phyloP scores from a whole-genome alignment of 2,113 vertebrate species.

The Crocuta crocuta region DNA sequence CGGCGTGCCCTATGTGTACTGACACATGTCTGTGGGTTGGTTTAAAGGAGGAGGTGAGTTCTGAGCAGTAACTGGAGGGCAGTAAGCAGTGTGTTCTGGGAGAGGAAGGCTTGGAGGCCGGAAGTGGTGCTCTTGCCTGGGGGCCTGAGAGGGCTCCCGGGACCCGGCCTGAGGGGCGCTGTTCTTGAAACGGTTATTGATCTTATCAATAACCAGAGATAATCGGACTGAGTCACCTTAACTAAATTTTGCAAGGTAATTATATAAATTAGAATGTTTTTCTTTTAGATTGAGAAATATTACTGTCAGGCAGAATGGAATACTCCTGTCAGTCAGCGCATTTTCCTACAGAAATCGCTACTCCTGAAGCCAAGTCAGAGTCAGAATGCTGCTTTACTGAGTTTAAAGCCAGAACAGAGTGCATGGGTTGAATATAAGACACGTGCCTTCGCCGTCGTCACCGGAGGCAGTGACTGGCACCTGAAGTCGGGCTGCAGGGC shows the following conservation, averaged over 20 bases:
- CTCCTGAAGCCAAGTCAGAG: background rate
- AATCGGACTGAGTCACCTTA: background rate
- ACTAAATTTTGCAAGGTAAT: background rate
- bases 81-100: background rate
- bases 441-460: rapidly evolving
- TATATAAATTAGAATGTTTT: background rate
- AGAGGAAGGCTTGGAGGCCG: rapidly evolving
- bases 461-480: rapidly evolving
- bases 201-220: background rate
- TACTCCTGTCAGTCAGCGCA: background rate
- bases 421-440: background rate
- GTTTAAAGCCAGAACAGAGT: background rate
- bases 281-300: background rate
- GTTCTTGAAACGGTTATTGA: background rate
- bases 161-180: background rate
- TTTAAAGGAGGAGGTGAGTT: background rate
- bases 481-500: background rate
- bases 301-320: background rate
- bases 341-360: background rate
- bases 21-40: background rate
- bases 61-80: background rate
- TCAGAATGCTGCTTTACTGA: background rate
- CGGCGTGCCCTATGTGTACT: background rate
- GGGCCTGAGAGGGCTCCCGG: background rate
- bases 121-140: background rate